A percentile compares a stretch with the other conserved stretches of the same genome.
phyloP scores from a whole-genome alignment of 2,888 invertebrate genomes.

The Leptura quadrifasciata region DNA sequence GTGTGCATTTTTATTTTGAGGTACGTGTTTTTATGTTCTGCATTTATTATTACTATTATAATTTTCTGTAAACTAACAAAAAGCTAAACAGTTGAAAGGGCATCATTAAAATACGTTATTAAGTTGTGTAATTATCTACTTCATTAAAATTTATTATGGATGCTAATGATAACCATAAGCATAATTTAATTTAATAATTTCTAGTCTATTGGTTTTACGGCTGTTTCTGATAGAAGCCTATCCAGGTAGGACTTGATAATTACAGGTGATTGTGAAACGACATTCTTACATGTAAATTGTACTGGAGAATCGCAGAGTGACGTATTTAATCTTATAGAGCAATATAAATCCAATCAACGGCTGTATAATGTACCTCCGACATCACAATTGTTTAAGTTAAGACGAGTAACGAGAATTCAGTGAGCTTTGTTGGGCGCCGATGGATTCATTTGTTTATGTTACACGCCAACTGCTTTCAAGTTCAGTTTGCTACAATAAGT shows the following conservation, averaged over 20 bases:
- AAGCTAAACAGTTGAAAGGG: too few species aligned
- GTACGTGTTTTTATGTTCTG: too few species aligned
- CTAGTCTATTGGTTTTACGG: neutral
- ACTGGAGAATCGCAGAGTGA: constrained; percentile 56
- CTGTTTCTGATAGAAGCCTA: constrained; percentile 17
- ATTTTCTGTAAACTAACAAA: too few species aligned
- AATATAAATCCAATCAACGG: constrained; percentile 66
- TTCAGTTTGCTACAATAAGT: constrained; percentile 12
- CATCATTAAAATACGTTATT: neutral
- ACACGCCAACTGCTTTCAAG: constrained; percentile 23
- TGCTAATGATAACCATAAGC: neutral
- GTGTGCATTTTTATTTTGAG: too few species aligned
- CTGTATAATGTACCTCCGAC: constrained; percentile 60
- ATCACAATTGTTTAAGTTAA: constrained; percentile 62
- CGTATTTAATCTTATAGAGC: constrained; percentile 62
- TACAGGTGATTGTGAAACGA: constrained; percentile 63
- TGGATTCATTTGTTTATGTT: constrained; percentile 62
- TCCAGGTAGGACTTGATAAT: constrained; percentile 55
- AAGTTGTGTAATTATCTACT: too few species aligned
- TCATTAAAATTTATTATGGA: too few species aligned
- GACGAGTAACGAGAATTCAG: constrained; percentile 61
- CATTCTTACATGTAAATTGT: constrained; percentile 66
- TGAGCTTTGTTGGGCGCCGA: constrained; percentile 60
- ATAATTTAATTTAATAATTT: too few species aligned
- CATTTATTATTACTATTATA: too few species aligned